Evolutionary conservation across 2,888 invertebrate species (phyloP), one percentile per base, ranked within the genome.

Genomic region (Anorthoa munda): DNA sequence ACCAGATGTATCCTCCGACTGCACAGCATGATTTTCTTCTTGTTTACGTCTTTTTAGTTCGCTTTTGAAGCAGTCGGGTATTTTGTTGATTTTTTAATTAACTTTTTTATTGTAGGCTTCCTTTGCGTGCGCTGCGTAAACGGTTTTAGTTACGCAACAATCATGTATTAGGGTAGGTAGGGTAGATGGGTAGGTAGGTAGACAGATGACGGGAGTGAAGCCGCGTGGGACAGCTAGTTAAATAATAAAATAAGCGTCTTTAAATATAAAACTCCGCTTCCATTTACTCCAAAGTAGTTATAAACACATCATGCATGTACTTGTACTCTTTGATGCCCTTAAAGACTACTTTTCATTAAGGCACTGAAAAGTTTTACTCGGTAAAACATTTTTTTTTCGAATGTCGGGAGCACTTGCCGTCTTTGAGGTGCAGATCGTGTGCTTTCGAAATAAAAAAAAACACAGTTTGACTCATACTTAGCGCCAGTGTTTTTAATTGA

Each of bases 301-400:
- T 79, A 78, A 81, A 73, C 79, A 82, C 59, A 70, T 78, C 55
- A 74, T 72, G 60, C 50, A 75, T 68, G 71, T 61, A 71, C 63
- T 74, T 31, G 76, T 66, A 71, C 48, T 74, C 83, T 87, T 87
- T 88, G 81, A 87, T 72, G 67, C 79, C 21, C 75, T 80, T 77
- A 71, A 84, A 85, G 45, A 76, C 78, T 77, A 79, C 85, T 84
- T 89, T 88, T 85, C 89, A 88, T 89, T 86, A 88, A 84, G 79
- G 83, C 76, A 87, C 87, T 89, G 85, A 39, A 87, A 73, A 84
- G 60, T 61, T 84, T 83, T 86, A 78, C 82, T 78, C 75, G 71
- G 72, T 82, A 81, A 53, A 88, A 76, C 66, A 51, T 85, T 82
- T 85, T 83, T 83, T 81, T 82, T 75, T 73, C 58, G 1, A 83